Base-by-base conservation (phyloP, 2,888 invertebrate genomes). In the Zygaena filipendulae region DNA sequence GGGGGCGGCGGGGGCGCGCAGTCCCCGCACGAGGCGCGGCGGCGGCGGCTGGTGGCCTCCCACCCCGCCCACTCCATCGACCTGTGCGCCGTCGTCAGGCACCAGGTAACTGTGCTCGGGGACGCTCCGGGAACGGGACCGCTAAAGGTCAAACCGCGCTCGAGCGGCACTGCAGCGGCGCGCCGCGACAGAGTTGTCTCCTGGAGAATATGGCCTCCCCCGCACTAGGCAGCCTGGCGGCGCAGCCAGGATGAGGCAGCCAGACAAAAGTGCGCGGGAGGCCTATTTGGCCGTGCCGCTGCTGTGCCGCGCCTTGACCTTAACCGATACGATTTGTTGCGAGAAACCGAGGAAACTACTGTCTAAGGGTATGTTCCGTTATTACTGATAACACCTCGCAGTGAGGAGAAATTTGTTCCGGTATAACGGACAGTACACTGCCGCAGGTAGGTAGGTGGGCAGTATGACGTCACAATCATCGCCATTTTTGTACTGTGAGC, bases 11-110 rank as follows among this genome's bases (percentile, higher is more conserved):
- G 91, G 49, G 32, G 79, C 83, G 36, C 83, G 84, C 52, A 34
- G 46, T 32, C 58, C n/a, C 56, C 68, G 40, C 92, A 93, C 61
- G 91, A 90, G 50, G 82, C 84, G 53, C 81, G 95, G 16, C 83
- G 86, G 26, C 86, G 87, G 48, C 81, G 85, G 51, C 79, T 91
- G 18, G 82, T 86, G 27, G 77, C 85, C 25, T 74, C 82, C 29
- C 95, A 96, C 72, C 92, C 92, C 16, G 90, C 95, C 11, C 88
- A 91, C 55, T 86, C 84, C 29, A 85, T 92, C 22, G 88, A 88
- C 33, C 75, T 95, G 27, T 83, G 86, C 40, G 86, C 86, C 43
- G 88, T 86, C 48, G 75, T 88, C 22, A 87, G 87, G 47, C 84
- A 83, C 46, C 90, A 91, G 82, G 87, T 90, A 58, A 9, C 5